phyloP scores from a whole-genome alignment of 1,140 invertebrate genomes.

The Laupala kohalensis region DNA sequence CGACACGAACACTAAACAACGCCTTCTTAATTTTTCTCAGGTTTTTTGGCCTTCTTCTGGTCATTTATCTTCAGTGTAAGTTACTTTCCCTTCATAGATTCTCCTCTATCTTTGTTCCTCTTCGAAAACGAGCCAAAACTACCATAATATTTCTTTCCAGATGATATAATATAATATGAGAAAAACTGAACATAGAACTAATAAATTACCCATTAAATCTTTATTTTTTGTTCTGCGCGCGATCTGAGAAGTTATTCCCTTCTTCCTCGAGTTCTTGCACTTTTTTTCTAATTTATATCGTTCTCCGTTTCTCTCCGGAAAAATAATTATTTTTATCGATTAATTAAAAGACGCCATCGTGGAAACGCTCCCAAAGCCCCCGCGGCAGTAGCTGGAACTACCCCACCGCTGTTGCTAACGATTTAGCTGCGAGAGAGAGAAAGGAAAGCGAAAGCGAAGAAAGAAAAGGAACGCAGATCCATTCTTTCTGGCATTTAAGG shows the following conservation, averaged over 20 bases:
- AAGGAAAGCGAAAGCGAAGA: not conserved
- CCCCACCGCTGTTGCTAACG: not conserved
- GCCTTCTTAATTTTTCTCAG: not conserved
- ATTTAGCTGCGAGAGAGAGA: not conserved
- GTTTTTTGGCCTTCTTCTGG: not conserved
- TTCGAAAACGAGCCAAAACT: not conserved
- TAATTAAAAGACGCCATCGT: not conserved
- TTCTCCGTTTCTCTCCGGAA: not conserved
- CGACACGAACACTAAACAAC: not conserved
- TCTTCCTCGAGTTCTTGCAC: not conserved
- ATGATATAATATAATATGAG: not conserved
- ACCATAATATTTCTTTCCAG: not conserved
- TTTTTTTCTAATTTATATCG: not conserved
- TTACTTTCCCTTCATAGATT: not conserved
- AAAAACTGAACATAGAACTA: not conserved
- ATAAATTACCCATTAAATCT: not conserved
- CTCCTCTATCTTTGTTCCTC: not conserved
- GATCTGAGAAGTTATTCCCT: not conserved
- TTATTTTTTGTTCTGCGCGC: not conserved
- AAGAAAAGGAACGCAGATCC: not conserved
- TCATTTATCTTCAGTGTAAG: not conserved
- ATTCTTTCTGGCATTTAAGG: not conserved
- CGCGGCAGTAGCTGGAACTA: not conserved
- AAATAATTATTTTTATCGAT: not conserved
- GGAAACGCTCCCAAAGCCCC: not conserved